Evolutionary conservation across 2,113 vertebrate genomes (phyloP), one percentile per base, ranked within the genome.

Genomic region (Patagioenas fasciata): DNA sequence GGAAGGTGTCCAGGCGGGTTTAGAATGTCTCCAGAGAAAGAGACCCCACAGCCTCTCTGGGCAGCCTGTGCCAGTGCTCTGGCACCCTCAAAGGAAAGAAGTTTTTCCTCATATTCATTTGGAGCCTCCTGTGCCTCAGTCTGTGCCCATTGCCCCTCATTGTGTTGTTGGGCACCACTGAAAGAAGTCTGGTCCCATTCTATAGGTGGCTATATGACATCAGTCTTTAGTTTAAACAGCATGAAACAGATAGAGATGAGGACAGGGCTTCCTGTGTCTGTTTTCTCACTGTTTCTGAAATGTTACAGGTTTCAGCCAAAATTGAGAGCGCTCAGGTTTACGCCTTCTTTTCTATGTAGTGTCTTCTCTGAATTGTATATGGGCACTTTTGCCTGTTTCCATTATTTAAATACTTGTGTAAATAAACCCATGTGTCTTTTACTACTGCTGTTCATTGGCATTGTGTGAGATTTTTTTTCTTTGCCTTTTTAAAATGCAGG

Each of bases 401-500:
- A 5, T 72, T 75, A 42, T 72, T 90, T 71, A 77, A 66, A 38
- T 60, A 44, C 56, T 57, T 47, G 25, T 19, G 4, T 38, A 74
- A 58, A 38, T 58, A 77, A 86, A 77, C 4, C 31, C 13, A 6
- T 12, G 3, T 57, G 2, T 51, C 38, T 62, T 80, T 67, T 31
- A 13, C 3, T 54, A 70, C 21, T 65, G 38, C 11, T 92, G 88
- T 85, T 88, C 28, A 36, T 80, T 11, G 56, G 0, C 1, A 2
- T 13, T 47, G 15, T 8, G 69, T 80, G 6, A 31, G 9, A 4
- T 88, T 24, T 89, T 61, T 79, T 79, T 91, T 48, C 50, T 64
- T 77, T 67, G 15, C 42, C 50, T 69, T 90, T 75, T 74, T 85
- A 4, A 85, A 85, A 93, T 88, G 50, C 97, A 99, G 99, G 97